Percentiles rank a stretch among this genome's conserved stretches.
These are phyloP conservation scores for Bombylius major DNA, from an alignment of 2,888 invertebrate genomes.

Conservation along the genomic window DNA sequence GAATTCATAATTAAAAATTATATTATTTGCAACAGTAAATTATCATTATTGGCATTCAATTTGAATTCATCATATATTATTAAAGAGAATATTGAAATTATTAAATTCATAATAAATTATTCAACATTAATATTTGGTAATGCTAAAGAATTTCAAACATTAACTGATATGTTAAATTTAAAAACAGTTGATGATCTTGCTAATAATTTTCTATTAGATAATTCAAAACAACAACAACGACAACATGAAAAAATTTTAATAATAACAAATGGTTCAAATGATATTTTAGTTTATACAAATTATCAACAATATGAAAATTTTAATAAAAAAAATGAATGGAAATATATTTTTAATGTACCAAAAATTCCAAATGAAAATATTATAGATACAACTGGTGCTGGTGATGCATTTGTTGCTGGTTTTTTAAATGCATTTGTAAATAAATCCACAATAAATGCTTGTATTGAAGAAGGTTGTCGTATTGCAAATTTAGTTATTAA, in stretches of 20 bases:
- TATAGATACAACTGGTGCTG: constrained; percentile 46
- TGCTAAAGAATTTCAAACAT: constrained; percentile 39
- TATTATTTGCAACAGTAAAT: constrained; percentile 16
- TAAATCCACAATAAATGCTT: constrained; percentile 31
- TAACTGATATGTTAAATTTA: constrained; percentile 28
- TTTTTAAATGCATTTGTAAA: constrained; percentile 41
- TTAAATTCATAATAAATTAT: constrained; percentile 36
- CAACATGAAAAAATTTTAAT: constrained; percentile 45
- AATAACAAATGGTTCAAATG: constrained; percentile 48
- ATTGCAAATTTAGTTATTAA: constrained; percentile 39
- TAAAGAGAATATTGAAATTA: constrained; percentile 28
- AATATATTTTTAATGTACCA: constrained; percentile 25
- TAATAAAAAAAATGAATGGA: background rate
- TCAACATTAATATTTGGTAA: constrained; percentile 46
- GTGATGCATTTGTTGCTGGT: constrained; percentile 47
- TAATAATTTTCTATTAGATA: constrained; percentile 11
- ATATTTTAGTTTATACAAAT: constrained; percentile 39
- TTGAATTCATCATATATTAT: constrained; percentile 44
- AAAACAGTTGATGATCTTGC: constrained; percentile 17
- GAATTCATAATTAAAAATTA: constrained; percentile 35
- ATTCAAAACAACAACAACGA: background rate
- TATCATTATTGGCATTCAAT: constrained; percentile 38
- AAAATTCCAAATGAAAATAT: constrained; percentile 32
- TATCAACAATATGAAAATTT: constrained; percentile 10
- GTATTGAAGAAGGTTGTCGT: constrained; percentile 37